These are phyloP conservation scores for Cybosia mesomella DNA, from an alignment of 2,888 invertebrate genomes.

Conservation along the genomic window DNA sequence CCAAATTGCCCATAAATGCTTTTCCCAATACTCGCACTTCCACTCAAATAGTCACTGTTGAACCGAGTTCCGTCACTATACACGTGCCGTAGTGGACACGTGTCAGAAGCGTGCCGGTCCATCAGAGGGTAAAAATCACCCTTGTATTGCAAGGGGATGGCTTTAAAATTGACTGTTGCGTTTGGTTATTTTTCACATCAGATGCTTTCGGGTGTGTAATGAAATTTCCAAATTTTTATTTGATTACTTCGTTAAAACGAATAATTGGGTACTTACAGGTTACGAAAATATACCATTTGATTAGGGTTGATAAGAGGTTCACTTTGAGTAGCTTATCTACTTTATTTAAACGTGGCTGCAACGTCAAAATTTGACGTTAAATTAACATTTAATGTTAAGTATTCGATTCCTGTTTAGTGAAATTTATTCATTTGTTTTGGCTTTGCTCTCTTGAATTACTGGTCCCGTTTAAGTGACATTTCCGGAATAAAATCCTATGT, in stretches of 20 bases:
- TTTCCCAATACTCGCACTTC: constrained; percentile 63
- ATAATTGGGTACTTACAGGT: constrained; percentile 1
- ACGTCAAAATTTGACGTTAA: no score
- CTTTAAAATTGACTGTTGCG: constrained; percentile 51
- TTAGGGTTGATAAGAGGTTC: neutral
- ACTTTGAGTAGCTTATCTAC: neutral
- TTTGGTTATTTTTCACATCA: constrained; percentile 49
- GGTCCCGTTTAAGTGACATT: no score
- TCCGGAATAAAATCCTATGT: no score
- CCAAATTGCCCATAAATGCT: constrained; percentile 38
- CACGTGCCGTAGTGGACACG: constrained; percentile 53
- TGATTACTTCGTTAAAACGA: constrained; percentile 29
- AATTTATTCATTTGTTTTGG: no score
- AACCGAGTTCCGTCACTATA: constrained; percentile 65
- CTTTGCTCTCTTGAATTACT: no score
- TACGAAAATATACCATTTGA: neutral
- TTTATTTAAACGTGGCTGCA: no score
- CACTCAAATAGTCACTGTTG: constrained; percentile 68
- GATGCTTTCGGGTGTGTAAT: constrained; percentile 34
- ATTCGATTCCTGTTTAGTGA: no score
- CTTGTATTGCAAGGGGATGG: constrained; percentile 62
- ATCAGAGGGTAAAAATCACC: constrained; percentile 43
- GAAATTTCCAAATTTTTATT: constrained; percentile 36
- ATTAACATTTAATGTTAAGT: no score
- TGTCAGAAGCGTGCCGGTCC: constrained; percentile 45